Conservation (phyloP, 2,797 vertebrate species). For the Sciurus vulgaris region DNA sequence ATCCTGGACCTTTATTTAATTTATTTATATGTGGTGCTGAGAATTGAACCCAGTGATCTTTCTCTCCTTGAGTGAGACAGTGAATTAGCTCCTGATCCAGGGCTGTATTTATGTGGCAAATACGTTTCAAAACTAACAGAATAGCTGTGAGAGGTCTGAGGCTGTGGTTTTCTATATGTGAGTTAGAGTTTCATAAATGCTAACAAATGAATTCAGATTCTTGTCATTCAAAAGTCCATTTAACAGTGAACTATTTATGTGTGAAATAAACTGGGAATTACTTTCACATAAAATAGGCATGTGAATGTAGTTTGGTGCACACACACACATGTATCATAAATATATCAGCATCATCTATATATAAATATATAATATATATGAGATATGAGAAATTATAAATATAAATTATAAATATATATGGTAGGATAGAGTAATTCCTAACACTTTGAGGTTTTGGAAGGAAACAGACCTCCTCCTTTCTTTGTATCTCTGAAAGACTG, state of each 20-base stretch:
- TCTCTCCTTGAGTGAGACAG: neutral
- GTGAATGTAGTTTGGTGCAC: neutral
- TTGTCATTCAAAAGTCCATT: neutral
- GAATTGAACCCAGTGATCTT: neutral
- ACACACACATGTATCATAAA: too few relatives aligned
- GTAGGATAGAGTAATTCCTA: neutral
- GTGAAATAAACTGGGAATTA: neutral
- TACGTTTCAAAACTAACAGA: neutral
- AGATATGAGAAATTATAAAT: too few relatives aligned
- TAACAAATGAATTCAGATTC: neutral
- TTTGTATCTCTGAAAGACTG: slow-evolving; percentile 68
- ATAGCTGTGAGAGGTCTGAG: neutral
- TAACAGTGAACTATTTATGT: neutral
- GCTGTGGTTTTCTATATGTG: neutral
- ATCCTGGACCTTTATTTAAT: too few relatives aligned
- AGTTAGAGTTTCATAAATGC: neutral
- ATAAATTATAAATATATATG: neutral
- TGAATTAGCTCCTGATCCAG: neutral
- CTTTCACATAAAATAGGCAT: neutral
- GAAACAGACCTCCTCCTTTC: neutral
- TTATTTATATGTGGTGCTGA: too few relatives aligned
- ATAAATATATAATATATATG: too few relatives aligned
- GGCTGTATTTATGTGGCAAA: neutral
- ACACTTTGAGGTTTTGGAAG: slow-evolving; percentile 61
- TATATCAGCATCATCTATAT: too few relatives aligned